Percentiles rank a stretch among this genome's conserved stretches.
These are phyloP conservation scores for Eupithecia dodoneata DNA, from an alignment of 2,888 invertebrate species.

Conservation along the genomic window DNA sequence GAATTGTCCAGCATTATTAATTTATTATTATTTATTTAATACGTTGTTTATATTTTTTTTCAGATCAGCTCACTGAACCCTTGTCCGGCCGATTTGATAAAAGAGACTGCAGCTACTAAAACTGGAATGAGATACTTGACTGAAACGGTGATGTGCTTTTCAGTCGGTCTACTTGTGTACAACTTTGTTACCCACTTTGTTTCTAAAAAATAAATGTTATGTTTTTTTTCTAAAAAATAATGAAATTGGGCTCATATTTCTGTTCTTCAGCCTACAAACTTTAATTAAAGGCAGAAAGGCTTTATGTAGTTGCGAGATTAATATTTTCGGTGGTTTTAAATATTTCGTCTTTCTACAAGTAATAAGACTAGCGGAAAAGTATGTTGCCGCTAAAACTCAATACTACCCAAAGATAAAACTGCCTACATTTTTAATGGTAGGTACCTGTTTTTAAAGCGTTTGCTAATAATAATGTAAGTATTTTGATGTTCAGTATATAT, in stretches of 20 bases:
- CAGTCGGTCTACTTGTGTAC: constrained; percentile 63
- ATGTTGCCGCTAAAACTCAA: no score
- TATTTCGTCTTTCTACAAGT: no score
- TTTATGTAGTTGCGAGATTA: neutral
- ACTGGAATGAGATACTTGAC: constrained; percentile 57
- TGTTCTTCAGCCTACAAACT: neutral
- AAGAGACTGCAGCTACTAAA: constrained; percentile 61
- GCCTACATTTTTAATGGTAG: no score
- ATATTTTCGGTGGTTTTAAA: no score
- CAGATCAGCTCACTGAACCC: constrained; percentile 78
- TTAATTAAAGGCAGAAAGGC: neutral
- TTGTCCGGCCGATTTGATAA: constrained; percentile 79
- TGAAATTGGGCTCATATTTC: neutral
- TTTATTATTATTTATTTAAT: no score
- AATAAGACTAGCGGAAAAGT: neutral
- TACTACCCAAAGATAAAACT: no score
- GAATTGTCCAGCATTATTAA: no score
- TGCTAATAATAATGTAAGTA: neutral
- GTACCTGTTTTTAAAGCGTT: neutral
- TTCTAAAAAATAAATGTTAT: constrained; percentile 61
- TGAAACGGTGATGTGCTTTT: constrained; percentile 60
- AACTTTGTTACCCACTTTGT: constrained; percentile 56
- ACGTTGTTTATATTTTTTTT: constrained; percentile 37
- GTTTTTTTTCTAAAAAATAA: no score
- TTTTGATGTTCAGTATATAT: neutral